Evolutionary conservation across 2,797 vertebrate species (phyloP), one percentile per base, ranked within the genome.

Genomic region (Pelodytes ibericus): DNA sequence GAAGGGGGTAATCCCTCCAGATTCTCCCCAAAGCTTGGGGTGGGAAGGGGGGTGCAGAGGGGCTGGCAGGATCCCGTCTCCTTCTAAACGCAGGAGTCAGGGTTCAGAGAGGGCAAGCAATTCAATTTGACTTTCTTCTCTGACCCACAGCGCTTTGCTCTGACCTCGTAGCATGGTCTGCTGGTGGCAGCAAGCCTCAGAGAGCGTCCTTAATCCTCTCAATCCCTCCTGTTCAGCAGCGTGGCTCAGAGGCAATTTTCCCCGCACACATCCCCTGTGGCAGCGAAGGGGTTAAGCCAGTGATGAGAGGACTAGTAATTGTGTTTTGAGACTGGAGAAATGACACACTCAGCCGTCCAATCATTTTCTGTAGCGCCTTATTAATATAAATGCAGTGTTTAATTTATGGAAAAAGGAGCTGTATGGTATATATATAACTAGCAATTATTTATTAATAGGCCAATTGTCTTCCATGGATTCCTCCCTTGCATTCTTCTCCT

Each of bases 91-190:
- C 64, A 62, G 24, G 47, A 64, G 77, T 79, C 71, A 79, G 60
- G 64, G 77, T 73, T 79, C 71, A 67, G n/a, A 69, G 36, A 69
- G 77, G 71, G 71, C 69, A 73, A 69, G 77, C 77, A 74, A 79
- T 79, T 79, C 77, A 73, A 79, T 79, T 79, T 79, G 66, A 63
- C 65, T 56, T 79, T 67, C 53, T 66, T 63, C 60, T 69, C 57
- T 68, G 71, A 53, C 71, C 70, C 76, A 41, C 64, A 63, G 71
- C 71, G 31, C 69, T 47, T 79, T 26, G 26, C 57, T 53, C 44
- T 79, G 77, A 79, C 77, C 75, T 71, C 15, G 25, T 58, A 53
- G 57, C 72, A 79, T 79, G 68, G 71, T 74, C 56, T 69, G 71
- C 57, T 63, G 71, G 71, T 69, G 64, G 71, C 77, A 62, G 56